phyloP scores from a whole-genome alignment of 2,113 vertebrate species.

The Vidua chalybeata region DNA sequence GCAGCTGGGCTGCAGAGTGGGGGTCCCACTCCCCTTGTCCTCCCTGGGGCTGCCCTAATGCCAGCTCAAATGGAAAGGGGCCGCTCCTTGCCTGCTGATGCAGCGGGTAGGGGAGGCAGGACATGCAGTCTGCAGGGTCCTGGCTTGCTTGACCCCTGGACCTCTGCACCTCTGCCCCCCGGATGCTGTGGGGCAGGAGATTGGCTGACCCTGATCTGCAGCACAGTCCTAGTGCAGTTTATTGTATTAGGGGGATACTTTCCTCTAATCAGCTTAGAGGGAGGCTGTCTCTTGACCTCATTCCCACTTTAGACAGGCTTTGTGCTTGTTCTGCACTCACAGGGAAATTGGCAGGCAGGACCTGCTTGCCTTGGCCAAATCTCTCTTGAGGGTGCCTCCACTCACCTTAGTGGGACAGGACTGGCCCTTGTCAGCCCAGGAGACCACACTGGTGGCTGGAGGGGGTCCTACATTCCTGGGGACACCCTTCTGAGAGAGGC shows the following conservation, averaged over 20 bases:
- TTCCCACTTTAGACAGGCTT: constrained; percentile 39
- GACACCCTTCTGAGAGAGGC: not conserved
- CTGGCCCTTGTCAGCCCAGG: not conserved
- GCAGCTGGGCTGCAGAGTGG: rapidly evolving
- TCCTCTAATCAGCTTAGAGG: constrained; percentile 50
- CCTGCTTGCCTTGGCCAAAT: not conserved
- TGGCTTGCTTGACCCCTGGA: not conserved
- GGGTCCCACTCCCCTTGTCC: not conserved
- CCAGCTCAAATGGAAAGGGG: not conserved
- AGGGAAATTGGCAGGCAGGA: not conserved
- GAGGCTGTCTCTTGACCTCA: constrained; percentile 35
- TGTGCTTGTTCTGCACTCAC: not conserved
- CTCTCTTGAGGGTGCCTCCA: not conserved
- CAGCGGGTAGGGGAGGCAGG: not conserved
- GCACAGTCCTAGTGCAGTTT: not conserved
- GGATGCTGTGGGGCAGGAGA: not conserved
- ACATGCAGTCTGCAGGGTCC: rapidly evolving
- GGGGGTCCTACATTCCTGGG: not conserved
- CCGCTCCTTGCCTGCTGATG: not conserved
- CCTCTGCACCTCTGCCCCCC: not conserved
- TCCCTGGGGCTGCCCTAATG: not conserved
- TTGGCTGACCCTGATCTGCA: not conserved
- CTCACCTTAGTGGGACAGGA: not conserved
- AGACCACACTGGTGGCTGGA: not conserved
- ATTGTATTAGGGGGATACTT: constrained; percentile 42